Conservation (phyloP, 1,140 invertebrate genomes). For the Aradophagus sp. region DNA sequence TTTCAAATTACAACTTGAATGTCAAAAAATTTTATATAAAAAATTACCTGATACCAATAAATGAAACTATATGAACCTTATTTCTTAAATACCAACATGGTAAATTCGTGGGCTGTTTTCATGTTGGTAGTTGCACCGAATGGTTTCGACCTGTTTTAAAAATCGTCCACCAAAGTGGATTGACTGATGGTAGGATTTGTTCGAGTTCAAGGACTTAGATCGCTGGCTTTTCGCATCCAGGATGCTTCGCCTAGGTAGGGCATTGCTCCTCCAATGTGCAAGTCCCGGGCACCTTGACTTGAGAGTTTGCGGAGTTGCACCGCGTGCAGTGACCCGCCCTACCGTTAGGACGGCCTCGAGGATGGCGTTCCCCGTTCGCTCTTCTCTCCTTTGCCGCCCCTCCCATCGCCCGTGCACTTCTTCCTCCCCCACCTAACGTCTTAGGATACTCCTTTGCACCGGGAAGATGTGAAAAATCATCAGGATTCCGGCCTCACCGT, state of each 20-base stretch:
- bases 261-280: slow-evolving; percentile 67
- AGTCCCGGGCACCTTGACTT: slow-evolving; percentile 60
- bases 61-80: no score
- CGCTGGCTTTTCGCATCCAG: slow-evolving; percentile 59
- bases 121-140: no score
- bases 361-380: slow-evolving; percentile 61
- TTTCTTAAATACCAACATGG: no score
- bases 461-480: slow-evolving; percentile 61
- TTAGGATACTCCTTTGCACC: slow-evolving; percentile 55
- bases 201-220: slow-evolving; percentile 69
- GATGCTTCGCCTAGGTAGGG: slow-evolving; percentile 73
- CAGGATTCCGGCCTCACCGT: no score
- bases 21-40: no score
- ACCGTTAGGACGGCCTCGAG: slow-evolving; percentile 76
- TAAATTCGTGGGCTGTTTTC: no score
- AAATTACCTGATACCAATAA: no score
- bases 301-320: slow-evolving; percentile 67
- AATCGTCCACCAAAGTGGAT: no score
- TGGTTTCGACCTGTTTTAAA: no score
- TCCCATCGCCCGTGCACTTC: slow-evolving; percentile 15
- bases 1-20: no score
- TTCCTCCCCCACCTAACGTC: slow-evolving; percentile 29
- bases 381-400: slow-evolving; percentile 33
- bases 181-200: slow-evolving; percentile 14
- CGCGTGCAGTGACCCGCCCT: slow-evolving; percentile 76